Base-by-base conservation (phyloP, 2,113 vertebrate species). In the Spermophilus dauricus region DNA sequence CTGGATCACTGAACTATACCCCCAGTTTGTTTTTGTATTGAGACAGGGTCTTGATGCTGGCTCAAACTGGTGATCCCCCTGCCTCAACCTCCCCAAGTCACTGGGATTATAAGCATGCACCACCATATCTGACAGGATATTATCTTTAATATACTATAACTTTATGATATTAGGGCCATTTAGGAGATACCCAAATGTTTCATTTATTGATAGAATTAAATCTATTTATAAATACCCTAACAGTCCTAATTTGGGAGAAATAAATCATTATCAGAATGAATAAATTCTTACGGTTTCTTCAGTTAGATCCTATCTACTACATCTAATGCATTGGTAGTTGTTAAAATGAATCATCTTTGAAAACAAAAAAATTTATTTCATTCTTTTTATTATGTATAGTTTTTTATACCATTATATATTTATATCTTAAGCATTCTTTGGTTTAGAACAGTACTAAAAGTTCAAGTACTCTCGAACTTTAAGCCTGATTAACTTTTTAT, bases 241-340 rank as follows among this genome's bases (percentile, higher is more conserved):
- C 2, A 34, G 18, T 42, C 37, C n/a, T 67, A 3, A 85, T 58
- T 58, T 58, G 56, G 56, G 20, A 58, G 18, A 58, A 58, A 22
- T 8, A 58, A 82, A 95, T 73, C 28, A 96, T 4, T 69, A 28
- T 86, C 53, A 81, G 17, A 82, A 1, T 67, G 32, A 96, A 42
- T 96, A 96, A 94, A 91, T 51, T 32, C 45, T 95, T 70, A 84
- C 73, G 39, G 42, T 92, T 28, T 92, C 63, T 95, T 77, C 42
- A 94, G 34, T 37, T 69, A 95, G 51, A 95, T 65, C 22, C 20
- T 90, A 76, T 85, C 48, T 20, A 56, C 56, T 76, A 91, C 9
- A 92, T 58, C 51, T 4, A 69, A 1, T 65, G 30, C 18, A 84
- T 37, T 34, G 37, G 93, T 0, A 24, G 12, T 86, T 91, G 17